Evolutionary conservation across 2,797 vertebrate genomes (phyloP), one percentile per base, ranked within the genome.

Genomic region (Chrosomus eos): DNA sequence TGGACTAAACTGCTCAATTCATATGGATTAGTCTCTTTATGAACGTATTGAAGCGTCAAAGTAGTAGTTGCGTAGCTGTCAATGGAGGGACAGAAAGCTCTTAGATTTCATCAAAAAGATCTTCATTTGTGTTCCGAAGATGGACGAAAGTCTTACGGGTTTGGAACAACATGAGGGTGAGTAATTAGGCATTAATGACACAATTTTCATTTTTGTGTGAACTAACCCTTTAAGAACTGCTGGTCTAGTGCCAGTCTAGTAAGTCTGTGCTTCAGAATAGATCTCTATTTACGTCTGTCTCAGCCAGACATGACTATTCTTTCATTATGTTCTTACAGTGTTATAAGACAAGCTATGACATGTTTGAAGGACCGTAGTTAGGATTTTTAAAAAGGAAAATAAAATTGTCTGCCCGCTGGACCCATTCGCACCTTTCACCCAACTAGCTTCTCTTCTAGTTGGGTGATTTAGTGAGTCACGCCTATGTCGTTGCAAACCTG

Each of bases 201-300:
- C 43, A 43, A 43, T 43, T 43, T 3, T 0, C 0, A 4, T 48
- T 48, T 48, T 18, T 48, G 45, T 18, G 45, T 48, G 45, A 48
- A 48, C 14, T 16, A 48, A 48, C 45, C 45, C 64, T 86, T 36
- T 68, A 77, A 84, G 60, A 55, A 81, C 70, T 76, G 55, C 66
- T 87, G 85, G 72, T 81, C 9, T 38, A 67, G 31, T 82, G 60
- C 78, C 85, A 86, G 76, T 88, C 71, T 82, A 64, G 80, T 80
- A 84, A 66, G 51, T 80, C 82, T 53, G 64, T 68, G 40, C 19
- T 71, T 86, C 73, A 81, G 75, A 82, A 85, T 70, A 85, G 68
- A 78, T 58, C 72, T 74, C 70, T 85, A 67, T 90, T 86, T 86
- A 66, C 48, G 43, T 84, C 82, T 76, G 82, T 79, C 67, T 36